Evolutionary conservation across 2,113 vertebrate genomes (phyloP), one percentile per base, ranked within the genome.

Genomic region (Corydoras sp.): DNA sequence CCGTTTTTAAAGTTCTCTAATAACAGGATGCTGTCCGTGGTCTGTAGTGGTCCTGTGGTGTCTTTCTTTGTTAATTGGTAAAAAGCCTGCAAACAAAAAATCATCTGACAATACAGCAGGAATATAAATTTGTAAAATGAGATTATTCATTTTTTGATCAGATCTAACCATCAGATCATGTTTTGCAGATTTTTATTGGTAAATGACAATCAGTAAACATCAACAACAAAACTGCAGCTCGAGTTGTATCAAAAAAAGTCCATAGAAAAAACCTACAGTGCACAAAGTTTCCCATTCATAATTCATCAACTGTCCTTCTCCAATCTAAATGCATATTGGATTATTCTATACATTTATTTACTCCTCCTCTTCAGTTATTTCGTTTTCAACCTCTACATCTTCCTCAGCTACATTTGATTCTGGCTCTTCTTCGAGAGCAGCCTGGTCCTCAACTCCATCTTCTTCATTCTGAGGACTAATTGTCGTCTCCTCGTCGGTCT

Each of bases 181-280:
- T 73, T 76, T 67, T 69, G 65, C 68, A 72, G 60, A 43, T 73
- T 77, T 78, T 66, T 76, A 59, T 75, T 63, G 32, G 76, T 73
- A 81, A 83, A 56, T 50, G 77, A 79, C 50, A 87, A 83, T 76
- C 70, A 76, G 60, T 1, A 63, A 78, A 69, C 53, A 68, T 77
- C 82, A 69, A 73, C 58, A 76, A 5, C 43, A 79, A 53, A 65
- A 74, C 60, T 75, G n/a, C 10, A 53, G 62, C 74, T 70, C 76
- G 66, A 62, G 62, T 35, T 32, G 58, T 65, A 58, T 66, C 56
- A 60, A 79, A 77, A 68, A 60, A 68, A 62, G 48, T 35, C 31
- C 49, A 61, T 14, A 14, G 3, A 62, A 56, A 59, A 73, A 81
- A 79, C 18, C 68, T 82, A 89, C 88, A 90, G 87, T 89, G 88